Evolutionary conservation across 2,888 invertebrate species (phyloP).

Genomic region (Branchellion lobata): DNA sequence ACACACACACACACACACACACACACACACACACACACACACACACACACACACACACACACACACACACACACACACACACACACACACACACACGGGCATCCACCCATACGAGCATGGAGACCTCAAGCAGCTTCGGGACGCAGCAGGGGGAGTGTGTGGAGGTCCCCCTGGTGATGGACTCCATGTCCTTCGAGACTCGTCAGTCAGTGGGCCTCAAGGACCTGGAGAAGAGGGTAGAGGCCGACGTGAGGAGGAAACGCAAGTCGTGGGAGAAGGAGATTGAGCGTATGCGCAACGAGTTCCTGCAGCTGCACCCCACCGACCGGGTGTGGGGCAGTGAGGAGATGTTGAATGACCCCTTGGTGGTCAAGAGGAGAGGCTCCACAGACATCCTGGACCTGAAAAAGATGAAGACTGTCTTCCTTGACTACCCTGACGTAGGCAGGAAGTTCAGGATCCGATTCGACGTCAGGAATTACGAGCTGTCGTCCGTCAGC

Average conservation of each 20-base stretch:
- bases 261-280: slow-evolving; percentile 51
- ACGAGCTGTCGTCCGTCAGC: slow-evolving; percentile 45
- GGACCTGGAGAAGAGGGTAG: slow-evolving; percentile 52
- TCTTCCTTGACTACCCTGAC: slow-evolving; percentile 52
- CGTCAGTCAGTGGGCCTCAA: slow-evolving; percentile 48
- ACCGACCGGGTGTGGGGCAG: slow-evolving; percentile 51
- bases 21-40: no score
- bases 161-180: slow-evolving; percentile 49
- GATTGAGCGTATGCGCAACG: slow-evolving; percentile 52
- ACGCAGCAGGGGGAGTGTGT: not conserved
- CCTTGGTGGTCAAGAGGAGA: slow-evolving; percentile 49
- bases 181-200: slow-evolving; percentile 50
- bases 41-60: no score
- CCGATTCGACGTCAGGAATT: slow-evolving; percentile 50
- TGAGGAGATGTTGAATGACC: slow-evolving; percentile 51
- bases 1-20: no score
- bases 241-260: slow-evolving; percentile 50
- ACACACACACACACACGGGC: no score
- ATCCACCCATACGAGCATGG: no score
- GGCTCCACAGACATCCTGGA: slow-evolving; percentile 53
- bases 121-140: no score
- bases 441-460: slow-evolving; percentile 50
- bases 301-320: slow-evolving; percentile 51
- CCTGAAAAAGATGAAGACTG: slow-evolving; percentile 51
- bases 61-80: no score